Evolutionary conservation across 2,888 invertebrate genomes (phyloP).

Genomic region (Ornithoptera priamus): DNA sequence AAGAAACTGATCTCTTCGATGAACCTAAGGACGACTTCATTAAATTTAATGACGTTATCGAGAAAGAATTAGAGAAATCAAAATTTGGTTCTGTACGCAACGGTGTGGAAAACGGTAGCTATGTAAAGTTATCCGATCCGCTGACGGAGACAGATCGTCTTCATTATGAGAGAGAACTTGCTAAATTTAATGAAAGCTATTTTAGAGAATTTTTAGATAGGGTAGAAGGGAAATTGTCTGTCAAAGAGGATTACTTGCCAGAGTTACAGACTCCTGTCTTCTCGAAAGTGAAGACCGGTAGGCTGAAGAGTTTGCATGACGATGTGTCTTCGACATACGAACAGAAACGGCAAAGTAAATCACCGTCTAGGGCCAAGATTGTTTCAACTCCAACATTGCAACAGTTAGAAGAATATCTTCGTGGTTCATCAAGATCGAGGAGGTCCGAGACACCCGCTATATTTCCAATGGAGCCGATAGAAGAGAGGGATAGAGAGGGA

Average conservation of each 20-base stretch:
- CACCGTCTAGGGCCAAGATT: constrained; percentile 63
- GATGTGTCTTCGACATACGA: constrained; percentile 63
- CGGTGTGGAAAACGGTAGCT: constrained; percentile 65
- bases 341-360: constrained; percentile 54
- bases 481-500: constrained; percentile 59
- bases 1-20: constrained; percentile 50
- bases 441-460: constrained; percentile 67
- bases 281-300: constrained; percentile 67
- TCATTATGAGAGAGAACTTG: constrained; percentile 70
- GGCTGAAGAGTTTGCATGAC: constrained; percentile 61
- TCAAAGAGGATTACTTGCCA: constrained; percentile 69
- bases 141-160: constrained; percentile 58
- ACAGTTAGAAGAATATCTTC: constrained; percentile 73
- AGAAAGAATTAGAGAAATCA: constrained; percentile 62
- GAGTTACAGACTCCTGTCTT: constrained; percentile 74
- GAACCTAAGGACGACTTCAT: constrained; percentile 51
- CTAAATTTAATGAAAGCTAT: constrained; percentile 72
- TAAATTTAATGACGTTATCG: constrained; percentile 52
- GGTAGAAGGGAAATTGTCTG: constrained; percentile 58
- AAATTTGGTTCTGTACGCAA: constrained; percentile 73
- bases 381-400: constrained; percentile 70
- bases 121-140: constrained; percentile 66
- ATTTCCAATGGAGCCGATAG: constrained; percentile 79
- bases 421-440: constrained; percentile 56
- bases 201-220: constrained; percentile 66